Evolutionary conservation across 2,888 invertebrate genomes (phyloP).

Genomic region (Drosophila greeni): DNA sequence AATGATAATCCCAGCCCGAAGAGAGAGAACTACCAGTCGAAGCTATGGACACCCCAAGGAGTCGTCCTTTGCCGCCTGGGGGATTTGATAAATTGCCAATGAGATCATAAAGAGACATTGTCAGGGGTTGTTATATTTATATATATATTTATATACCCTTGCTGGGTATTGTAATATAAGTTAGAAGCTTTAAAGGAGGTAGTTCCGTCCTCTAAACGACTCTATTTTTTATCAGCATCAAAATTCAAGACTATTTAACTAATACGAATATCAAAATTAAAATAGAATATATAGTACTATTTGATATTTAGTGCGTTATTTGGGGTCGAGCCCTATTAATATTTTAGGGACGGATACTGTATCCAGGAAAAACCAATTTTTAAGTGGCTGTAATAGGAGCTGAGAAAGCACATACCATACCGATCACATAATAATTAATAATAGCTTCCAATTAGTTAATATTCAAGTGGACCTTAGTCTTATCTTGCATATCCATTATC

Average conservation of each 20-base stretch:
- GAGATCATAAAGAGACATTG: neutral
- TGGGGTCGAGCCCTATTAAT: neutral
- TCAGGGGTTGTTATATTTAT: neutral
- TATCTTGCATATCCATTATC: neutral
- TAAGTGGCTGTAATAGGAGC: neutral
- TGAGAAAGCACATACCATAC: neutral
- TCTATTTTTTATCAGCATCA: too few species aligned
- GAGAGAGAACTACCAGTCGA: constrained; percentile 15
- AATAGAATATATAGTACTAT: neutral
- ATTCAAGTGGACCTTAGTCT: neutral
- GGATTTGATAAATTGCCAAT: neutral
- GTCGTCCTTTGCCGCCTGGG: neutral
- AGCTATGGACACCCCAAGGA: neutral
- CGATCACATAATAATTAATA: neutral
- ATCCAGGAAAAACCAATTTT: neutral
- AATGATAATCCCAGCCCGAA: constrained; percentile 3
- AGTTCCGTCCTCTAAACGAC: too few species aligned
- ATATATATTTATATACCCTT: too few species aligned
- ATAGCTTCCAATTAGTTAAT: neutral
- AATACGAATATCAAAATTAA: neutral
- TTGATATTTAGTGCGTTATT: neutral
- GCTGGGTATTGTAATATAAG: too few species aligned
- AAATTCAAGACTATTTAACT: too few species aligned
- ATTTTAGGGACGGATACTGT: neutral
- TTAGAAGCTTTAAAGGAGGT: too few species aligned